These are phyloP conservation scores for Sphaerophoria taeniata DNA, from an alignment of 2,888 invertebrate species.

Conservation along the genomic window DNA sequence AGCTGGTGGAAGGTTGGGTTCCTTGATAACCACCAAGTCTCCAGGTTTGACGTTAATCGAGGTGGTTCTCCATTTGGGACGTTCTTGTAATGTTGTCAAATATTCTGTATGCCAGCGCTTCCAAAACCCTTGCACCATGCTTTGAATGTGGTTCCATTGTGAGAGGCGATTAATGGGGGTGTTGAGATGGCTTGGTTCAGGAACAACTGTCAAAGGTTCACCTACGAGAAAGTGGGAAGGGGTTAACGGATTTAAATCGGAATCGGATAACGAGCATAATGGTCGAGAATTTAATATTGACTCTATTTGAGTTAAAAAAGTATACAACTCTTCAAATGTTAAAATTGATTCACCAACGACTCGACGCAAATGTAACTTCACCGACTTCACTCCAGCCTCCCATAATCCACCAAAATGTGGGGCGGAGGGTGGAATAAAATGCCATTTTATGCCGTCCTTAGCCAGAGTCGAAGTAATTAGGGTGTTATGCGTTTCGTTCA, in stretches of 20 bases:
- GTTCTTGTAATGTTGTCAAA: constrained; percentile 48
- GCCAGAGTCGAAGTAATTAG: constrained; percentile 49
- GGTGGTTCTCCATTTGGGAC: constrained; percentile 54
- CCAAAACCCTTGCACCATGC: constrained; percentile 65
- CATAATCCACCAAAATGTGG: constrained; percentile 64
- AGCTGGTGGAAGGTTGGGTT: constrained; percentile 34
- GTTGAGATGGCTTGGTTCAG: constrained; percentile 43
- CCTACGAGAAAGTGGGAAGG: constrained; percentile 62
- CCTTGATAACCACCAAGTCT: constrained; percentile 25
- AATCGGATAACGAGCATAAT: constrained; percentile 35
- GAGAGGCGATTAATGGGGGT: constrained; percentile 31
- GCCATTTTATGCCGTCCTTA: constrained; percentile 60
- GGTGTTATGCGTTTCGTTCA: constrained; percentile 45
- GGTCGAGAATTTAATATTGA: constrained; percentile 63
- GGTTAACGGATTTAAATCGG: constrained; percentile 50
- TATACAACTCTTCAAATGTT: constrained; percentile 56
- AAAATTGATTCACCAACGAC: constrained; percentile 32
- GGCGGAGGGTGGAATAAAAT: constrained; percentile 58
- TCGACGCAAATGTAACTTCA: constrained; percentile 62
- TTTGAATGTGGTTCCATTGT: constrained; percentile 50
- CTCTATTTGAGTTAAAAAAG: constrained; percentile 51
- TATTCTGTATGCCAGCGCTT: constrained; percentile 63
- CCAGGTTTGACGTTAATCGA: constrained; percentile 33
- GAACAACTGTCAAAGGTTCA: constrained; percentile 39
- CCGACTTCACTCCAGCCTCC: constrained; percentile 63